Evolutionary conservation across 2,113 vertebrate species (phyloP), one percentile per base, ranked within the genome.

Genomic region (Myotis yumanensis): DNA sequence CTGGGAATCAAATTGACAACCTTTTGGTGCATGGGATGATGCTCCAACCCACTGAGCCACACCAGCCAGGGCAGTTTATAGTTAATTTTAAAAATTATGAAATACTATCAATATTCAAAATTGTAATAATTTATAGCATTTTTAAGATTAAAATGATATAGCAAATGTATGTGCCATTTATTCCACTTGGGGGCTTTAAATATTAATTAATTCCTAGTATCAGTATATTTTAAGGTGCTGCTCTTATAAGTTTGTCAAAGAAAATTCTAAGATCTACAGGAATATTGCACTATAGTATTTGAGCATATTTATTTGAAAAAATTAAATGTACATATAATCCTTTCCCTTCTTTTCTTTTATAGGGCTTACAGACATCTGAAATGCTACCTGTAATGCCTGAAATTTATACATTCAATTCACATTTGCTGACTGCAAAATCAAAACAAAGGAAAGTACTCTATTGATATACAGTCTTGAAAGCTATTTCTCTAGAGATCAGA

Each of bases 401-500:
- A 92, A 89, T 82, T 62, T 57, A 57, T 16, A 43, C 30, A 79
- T 76, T 96, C 32, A 51, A 20, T 82, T 94, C 84, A 48, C 30
- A 89, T 82, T 96, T 93, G 18, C 51, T 86, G 17, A 59, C 30
- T 90, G 10, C 5, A 83, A 89, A 93, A 94, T 7, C 32, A 89
- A 96, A 90, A 79, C 25, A 76, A 71, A 75, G 48, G 25, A 68
- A 90, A 22, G 7, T 9, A 28, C 2, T 68, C n/a, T 80, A 37
- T 16, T 93, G 86, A 94, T 87, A 93, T 85, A 82, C 0, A 73
- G 48, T 28, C 76, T 48, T 66, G 15, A 80, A 81, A 35, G 32
- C 46, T 64, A 85, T 79, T 96, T 91, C 90, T 91, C 76, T n/a
- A 93, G 69, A 59, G 35, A 94, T 86, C 85, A 91, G 84, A 82